Base-by-base conservation (phyloP, 2,113 vertebrate species). In the Gadus macrocephalus region DNA sequence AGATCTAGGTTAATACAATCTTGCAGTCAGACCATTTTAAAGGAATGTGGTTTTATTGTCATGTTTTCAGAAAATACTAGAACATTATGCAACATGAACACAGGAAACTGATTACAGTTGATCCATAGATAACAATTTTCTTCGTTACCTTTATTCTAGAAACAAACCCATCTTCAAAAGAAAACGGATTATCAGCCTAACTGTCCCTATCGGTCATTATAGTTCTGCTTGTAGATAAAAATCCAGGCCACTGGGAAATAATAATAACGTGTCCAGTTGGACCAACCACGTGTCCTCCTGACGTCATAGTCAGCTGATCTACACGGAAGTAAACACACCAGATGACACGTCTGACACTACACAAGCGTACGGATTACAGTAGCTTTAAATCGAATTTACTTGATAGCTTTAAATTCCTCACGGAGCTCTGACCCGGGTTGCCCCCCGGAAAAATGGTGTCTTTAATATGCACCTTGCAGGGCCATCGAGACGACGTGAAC, bases 401-500 rank as follows among this genome's bases (percentile, higher is more conserved):
- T 8, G 2, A 15, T 1, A 1, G 58, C 55, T 58, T 35, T 3
- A 5, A 14, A 16, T 16, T 49, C 9, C 42, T 14, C 42, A 14
- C 42, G 42, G 8, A 9, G 8, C 42, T 49, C 42, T 7, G 42
- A 49, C 42, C 42, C 42, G 3, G 38, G 5, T 11, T 6, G 11
- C 42, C 42, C 42, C 6, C 6, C 42, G 8, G 8, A 14, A 49
- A 7, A 71, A 99, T 98, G 97, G 93, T 89, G 11, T 93, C 93
- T 15, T 86, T 98, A 28, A 83, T 98, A 80, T 93, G 82, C 81
- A 96, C 94, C 0, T 77, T 98, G 79, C 78, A 92, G n/a, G 89
- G 94, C 85, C 96, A 99, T 1, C 76, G 81, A 0, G 94, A 98
- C 15, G 97, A 99, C 61, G 92, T 99, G 83, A 99, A 94, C 90